Conservation (phyloP, 2,888 invertebrate species). For the Aspidiotus rigidus region DNA sequence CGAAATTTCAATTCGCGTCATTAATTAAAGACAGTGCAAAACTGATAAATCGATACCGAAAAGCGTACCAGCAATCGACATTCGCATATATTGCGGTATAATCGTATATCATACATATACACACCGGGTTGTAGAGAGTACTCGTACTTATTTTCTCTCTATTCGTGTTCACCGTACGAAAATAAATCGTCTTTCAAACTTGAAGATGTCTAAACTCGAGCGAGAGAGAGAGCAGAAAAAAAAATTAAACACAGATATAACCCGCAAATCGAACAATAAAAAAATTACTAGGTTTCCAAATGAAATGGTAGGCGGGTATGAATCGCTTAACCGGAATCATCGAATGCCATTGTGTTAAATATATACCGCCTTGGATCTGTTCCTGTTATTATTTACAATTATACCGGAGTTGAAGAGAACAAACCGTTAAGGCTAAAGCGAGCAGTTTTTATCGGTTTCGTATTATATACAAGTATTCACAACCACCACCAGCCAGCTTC, state of each 20-base stretch:
- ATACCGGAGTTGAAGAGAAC: slow-evolving; percentile 25
- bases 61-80: neutral
- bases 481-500: neutral
- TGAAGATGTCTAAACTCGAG: neutral
- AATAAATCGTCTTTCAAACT: slow-evolving; percentile 5
- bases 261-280: slow-evolving; percentile 31
- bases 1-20: neutral
- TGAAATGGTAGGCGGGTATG: slow-evolving; percentile 32
- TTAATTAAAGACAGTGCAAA: slow-evolving; percentile 2
- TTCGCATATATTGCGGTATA: neutral
- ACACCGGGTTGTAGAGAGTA: too few species aligned
- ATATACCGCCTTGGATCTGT: slow-evolving; percentile 27
- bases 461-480: slow-evolving; percentile 5
- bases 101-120: neutral
- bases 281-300: slow-evolving; percentile 32
- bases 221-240: neutral
- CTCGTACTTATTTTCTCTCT: neutral
- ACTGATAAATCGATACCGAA: slow-evolving; percentile 1
- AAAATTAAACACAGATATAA: slow-evolving; percentile 13
- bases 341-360: slow-evolving; percentile 33
- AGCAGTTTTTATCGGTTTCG: slow-evolving; percentile 31
- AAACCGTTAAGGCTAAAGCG: slow-evolving; percentile 26
- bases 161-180: neutral
- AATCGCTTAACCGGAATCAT: slow-evolving; percentile 31
- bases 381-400: slow-evolving; percentile 33